Evolutionary conservation across 2,797 vertebrate species (phyloP).

Genomic region (Eulemur rubriventer): DNA sequence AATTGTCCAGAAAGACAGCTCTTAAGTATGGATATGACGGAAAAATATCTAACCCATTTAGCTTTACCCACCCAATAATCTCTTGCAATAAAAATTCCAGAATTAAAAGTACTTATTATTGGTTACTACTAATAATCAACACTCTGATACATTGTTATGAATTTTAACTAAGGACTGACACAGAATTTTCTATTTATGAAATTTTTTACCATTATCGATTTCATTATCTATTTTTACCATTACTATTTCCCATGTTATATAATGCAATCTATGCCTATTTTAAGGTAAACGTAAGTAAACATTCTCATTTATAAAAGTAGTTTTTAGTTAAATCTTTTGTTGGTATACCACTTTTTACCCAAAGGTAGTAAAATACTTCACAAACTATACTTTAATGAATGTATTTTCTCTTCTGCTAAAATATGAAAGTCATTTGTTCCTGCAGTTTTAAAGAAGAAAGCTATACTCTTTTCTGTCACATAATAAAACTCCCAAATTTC

Average conservation of each 20-base stretch:
- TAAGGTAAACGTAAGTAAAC: conserved; percentile 40
- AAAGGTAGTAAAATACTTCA: conserved; percentile 27
- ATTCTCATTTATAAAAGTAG: conserved; percentile 43
- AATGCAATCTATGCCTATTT: conserved; percentile 22
- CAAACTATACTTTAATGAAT: not conserved
- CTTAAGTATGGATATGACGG: not conserved
- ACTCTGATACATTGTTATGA: not conserved
- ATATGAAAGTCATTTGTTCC: conserved; percentile 31
- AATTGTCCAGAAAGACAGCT: not conserved
- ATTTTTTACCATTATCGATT: not conserved
- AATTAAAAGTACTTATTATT: conserved; percentile 20
- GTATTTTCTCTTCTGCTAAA: conserved; percentile 55
- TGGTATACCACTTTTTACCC: conserved; percentile 18
- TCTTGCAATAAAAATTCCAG: not conserved
- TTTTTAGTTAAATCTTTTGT: conserved; percentile 53
- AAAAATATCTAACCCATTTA: conserved; percentile 2
- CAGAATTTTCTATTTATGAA: conserved; percentile 17
- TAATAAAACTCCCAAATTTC: conserved; percentile 44
- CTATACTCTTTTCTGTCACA: not conserved
- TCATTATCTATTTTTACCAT: not conserved
- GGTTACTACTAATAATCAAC: conserved; percentile 36
- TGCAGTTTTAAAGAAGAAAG: not conserved
- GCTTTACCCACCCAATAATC: conserved; percentile 16
- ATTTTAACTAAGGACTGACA: conserved; percentile 34
- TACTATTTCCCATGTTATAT: not conserved